Base-by-base conservation (phyloP, 2,888 invertebrate genomes). In the Hydroisotoma schaefferi region DNA sequence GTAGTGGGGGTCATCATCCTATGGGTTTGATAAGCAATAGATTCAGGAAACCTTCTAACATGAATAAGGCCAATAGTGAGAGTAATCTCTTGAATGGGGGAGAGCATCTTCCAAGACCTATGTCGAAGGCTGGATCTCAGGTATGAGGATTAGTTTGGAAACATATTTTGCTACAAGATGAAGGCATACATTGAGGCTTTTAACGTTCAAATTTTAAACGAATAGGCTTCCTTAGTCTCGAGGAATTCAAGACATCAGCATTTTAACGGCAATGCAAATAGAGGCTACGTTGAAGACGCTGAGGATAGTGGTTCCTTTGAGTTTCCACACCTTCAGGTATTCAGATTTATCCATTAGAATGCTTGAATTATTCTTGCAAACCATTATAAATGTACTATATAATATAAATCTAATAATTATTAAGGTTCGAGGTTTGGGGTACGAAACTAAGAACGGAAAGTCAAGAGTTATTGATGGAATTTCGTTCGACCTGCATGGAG, bases 401-500 rank as follows among this genome's bases (percentile, higher is more conserved):
- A 43, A 43, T 20, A 18, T 6, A 8, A 43, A 43, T 43, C n/a
- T 43, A 55, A 52, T 55, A n/a, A 46, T 26, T 66, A 47, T 55
- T 58, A 76, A 85, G 80, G 81, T 86, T 44, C 81, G 84, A 73
- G 82, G 81, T 73, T 77, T 86, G 76, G 82, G 83, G 76, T 84
- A 84, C 74, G 84, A 85, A 33, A 79, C 81, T 80, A 47, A 80
- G 80, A 70, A 80, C 79, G 72, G 80, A 77, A 73, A 61, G 73
- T 68, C 69, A 4, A 79, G 85, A 18, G 76, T 86, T 12, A 80
- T 88, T 2, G 85, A 88, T 51, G 87, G 87, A 2, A 81, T 94
- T 8, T 88, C 90, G 27, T 85, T 94, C 72, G 94, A 95, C 77
- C 88, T 89, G 26, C 86, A 88, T 70, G 93, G 92, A 0, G 93